Evolutionary conservation across 2,113 vertebrate species (phyloP).

Genomic region (Antennarius striatus): DNA sequence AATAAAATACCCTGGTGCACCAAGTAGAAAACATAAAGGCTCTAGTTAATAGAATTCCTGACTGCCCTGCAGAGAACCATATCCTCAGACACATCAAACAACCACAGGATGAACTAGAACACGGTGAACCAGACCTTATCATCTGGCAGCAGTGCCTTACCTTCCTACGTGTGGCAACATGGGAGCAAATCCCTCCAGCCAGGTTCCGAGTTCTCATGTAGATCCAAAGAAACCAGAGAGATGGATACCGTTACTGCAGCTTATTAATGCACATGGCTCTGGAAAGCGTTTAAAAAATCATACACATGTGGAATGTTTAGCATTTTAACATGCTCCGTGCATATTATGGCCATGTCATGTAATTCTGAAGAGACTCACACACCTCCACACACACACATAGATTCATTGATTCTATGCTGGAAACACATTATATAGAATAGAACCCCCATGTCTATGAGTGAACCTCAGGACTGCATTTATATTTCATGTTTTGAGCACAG

Average conservation of each 20-base stretch:
- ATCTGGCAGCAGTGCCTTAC: background rate
- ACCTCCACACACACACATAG: too few relatives aligned
- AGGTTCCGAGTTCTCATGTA: background rate
- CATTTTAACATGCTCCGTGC: background rate
- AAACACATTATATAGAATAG: too few relatives aligned
- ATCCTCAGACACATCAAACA: background rate
- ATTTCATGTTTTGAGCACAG: background rate
- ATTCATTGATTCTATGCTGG: background rate
- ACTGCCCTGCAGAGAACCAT: background rate
- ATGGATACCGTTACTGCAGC: background rate
- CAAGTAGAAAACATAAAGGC: background rate
- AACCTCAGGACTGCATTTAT: background rate
- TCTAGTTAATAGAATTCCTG: background rate
- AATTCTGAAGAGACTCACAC: background rate
- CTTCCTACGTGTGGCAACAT: conserved; percentile 1
- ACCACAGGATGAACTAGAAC: background rate
- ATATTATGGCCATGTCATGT: background rate
- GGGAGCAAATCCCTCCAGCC: conserved; percentile 3
- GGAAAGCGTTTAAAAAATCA: background rate
- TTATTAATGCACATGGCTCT: background rate
- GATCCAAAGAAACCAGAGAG: background rate
- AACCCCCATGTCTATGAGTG: background rate
- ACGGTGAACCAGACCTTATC: conserved; percentile 4
- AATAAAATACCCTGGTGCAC: background rate
- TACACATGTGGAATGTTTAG: background rate